phyloP scores from a whole-genome alignment of 2,113 vertebrate genomes.

The Osmerus mordax region DNA sequence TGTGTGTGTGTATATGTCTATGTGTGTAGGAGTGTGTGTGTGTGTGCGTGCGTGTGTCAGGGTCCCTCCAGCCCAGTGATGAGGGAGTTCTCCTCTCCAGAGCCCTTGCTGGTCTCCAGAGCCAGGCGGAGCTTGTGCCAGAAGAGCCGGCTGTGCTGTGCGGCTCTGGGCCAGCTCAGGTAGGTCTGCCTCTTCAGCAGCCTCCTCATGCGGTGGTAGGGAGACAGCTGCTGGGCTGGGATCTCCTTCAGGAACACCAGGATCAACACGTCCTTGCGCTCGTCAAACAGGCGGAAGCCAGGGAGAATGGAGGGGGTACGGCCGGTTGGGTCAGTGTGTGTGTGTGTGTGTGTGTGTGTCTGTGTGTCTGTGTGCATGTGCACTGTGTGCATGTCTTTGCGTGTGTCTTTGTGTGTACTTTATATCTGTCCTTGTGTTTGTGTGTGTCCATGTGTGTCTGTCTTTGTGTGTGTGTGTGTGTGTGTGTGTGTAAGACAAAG shows the following conservation, averaged over 20 bases:
- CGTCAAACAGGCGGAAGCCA: constrained; percentile 74
- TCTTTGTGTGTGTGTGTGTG: neutral
- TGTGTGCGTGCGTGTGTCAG: neutral
- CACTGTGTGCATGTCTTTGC: too few relatives aligned
- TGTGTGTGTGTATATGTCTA: neutral
- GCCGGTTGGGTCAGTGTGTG: neutral
- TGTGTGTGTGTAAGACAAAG: neutral
- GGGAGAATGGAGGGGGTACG: neutral
- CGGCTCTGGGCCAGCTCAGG: constrained; percentile 63
- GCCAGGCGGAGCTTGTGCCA: constrained; percentile 73
- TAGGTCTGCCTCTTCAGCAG: constrained; percentile 67
- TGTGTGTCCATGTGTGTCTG: neutral
- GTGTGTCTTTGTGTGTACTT: too few relatives aligned
- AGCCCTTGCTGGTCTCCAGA: constrained; percentile 36
- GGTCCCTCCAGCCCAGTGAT: constrained; percentile 3
- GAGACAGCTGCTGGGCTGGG: constrained; percentile 56
- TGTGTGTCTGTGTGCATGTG: neutral
- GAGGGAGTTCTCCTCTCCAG: constrained; percentile 16
- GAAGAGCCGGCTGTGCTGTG: constrained; percentile 54
- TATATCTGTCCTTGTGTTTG: neutral
- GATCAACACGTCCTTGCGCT: constrained; percentile 72
- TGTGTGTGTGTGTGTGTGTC: neutral
- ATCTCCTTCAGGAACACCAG: constrained; percentile 76
- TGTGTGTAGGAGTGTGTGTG: neutral
- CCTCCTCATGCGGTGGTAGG: constrained; percentile 68